These are phyloP conservation scores for Nematolebias whitei DNA, from an alignment of 2,113 vertebrate species.

Conservation along the genomic window DNA sequence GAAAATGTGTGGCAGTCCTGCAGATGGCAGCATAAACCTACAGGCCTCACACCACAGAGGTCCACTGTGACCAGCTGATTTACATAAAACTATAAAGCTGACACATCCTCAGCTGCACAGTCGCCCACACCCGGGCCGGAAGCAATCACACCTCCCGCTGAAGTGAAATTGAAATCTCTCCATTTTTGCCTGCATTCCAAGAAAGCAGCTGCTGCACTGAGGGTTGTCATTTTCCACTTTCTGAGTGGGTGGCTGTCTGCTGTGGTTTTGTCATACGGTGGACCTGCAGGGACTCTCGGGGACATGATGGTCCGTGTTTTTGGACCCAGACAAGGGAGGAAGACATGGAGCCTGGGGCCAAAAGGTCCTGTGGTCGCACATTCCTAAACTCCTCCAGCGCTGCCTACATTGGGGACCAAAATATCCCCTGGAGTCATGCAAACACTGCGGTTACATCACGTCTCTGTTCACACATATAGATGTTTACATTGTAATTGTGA, in stretches of 20 bases:
- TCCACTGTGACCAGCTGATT: conserved; percentile 67
- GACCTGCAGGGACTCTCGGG: conserved; percentile 68
- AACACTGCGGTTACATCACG: conserved; percentile 59
- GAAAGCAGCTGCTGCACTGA: conserved; percentile 53
- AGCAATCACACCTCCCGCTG: conserved; percentile 65
- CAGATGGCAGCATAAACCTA: conserved; percentile 61
- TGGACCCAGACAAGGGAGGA: conserved; percentile 67
- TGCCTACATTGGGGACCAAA: conserved; percentile 76
- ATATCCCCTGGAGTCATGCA: conserved; percentile 72
- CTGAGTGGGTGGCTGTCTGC: conserved; percentile 78
- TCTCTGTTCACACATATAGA: conserved; percentile 57
- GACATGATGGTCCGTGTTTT: conserved; percentile 66
- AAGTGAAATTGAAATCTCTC: conserved; percentile 62
- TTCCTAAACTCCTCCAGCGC: conserved; percentile 80
- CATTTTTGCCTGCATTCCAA: conserved; percentile 55
- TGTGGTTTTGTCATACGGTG: conserved; percentile 74
- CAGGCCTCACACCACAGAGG: conserved; percentile 75
- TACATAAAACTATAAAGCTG: conserved; percentile 66
- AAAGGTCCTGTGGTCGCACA: conserved; percentile 76
- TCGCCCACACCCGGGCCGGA: conserved; percentile 75
- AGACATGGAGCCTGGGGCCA: conserved; percentile 63
- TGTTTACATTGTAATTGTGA: conserved; percentile 50
- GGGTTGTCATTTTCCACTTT: conserved; percentile 79
- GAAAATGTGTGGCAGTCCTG: conserved; percentile 21
- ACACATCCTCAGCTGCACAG: conserved; percentile 59